These are phyloP conservation scores for Hoplostethus atlanticus DNA, from an alignment of 2,797 vertebrate species.

Conservation along the genomic window DNA sequence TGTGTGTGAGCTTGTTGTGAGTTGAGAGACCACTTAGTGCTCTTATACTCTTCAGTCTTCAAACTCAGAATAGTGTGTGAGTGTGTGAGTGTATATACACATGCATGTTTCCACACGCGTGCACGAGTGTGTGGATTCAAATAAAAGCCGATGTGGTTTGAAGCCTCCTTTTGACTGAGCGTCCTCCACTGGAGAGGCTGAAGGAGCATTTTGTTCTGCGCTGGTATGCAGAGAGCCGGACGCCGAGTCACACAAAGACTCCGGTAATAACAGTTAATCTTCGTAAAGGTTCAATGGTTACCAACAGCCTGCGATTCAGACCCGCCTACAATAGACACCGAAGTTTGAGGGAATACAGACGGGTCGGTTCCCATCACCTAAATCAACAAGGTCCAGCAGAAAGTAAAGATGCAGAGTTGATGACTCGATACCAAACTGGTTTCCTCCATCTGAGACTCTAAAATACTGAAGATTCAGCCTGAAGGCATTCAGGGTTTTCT, in stretches of 20 bases:
- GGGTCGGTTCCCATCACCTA: constrained; percentile 72
- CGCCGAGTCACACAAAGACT: constrained; percentile 58
- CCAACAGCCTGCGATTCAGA: constrained; percentile 53
- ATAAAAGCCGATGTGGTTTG: constrained; percentile 75
- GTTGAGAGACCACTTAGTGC: constrained; percentile 76
- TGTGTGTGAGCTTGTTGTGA: constrained; percentile 50
- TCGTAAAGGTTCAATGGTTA: constrained; percentile 74
- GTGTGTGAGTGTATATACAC: background rate
- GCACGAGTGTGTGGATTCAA: constrained; percentile 46
- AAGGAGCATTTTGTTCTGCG: constrained; percentile 72
- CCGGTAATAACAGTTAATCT: constrained; percentile 81
- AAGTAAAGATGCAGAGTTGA: constrained; percentile 43
- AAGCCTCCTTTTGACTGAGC: constrained; percentile 74
- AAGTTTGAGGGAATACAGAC: constrained; percentile 47
- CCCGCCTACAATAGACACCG: constrained; percentile 67
- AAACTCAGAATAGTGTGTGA: constrained; percentile 44
- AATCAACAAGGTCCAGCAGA: constrained; percentile 60
- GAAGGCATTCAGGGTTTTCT: too few species aligned
- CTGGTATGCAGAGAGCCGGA: constrained; percentile 76
- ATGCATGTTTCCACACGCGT: background rate
- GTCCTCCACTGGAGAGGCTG: constrained; percentile 75
- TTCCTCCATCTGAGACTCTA: too few species aligned
- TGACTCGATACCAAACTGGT: too few species aligned
- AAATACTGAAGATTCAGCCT: too few species aligned
- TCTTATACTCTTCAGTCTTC: constrained; percentile 63